Percentiles rank a stretch among this genome's conserved stretches.
Conservation (phyloP, 2,797 vertebrate genomes). For the Premnoplex brunnescens region DNA sequence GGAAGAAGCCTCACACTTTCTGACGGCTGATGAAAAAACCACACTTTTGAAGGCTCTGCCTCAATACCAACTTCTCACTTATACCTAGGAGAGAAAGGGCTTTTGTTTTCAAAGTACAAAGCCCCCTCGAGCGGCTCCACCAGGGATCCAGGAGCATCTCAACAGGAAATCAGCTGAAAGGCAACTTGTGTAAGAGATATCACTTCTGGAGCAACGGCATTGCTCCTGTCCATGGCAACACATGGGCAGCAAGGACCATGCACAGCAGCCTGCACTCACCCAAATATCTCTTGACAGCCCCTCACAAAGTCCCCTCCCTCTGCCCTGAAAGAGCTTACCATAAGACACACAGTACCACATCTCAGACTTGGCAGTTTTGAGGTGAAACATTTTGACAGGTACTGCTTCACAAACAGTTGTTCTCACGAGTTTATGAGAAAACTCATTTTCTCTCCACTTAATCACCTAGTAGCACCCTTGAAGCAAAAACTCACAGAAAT, state of each 20-base stretch:
- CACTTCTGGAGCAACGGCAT: neutral
- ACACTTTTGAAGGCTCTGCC: neutral
- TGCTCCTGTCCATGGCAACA: neutral
- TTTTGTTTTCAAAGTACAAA: neutral
- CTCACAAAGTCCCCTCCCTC: too few relatives aligned
- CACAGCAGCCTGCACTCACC: neutral
- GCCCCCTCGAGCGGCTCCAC: neutral
- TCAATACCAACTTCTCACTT: neutral
- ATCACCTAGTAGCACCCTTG: neutral
- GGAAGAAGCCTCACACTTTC: neutral
- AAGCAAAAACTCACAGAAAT: neutral
- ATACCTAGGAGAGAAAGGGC: neutral
- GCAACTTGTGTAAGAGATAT: neutral
- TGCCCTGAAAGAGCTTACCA: neutral
- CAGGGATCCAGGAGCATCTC: neutral
- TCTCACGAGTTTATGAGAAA: neutral
- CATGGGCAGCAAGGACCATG: accelerated
- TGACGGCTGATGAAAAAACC: neutral
- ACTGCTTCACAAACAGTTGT: neutral
- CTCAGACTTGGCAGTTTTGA: neutral
- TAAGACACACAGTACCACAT: neutral
- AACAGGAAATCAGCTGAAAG: neutral
- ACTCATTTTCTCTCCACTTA: neutral
- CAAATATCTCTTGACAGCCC: too few relatives aligned
- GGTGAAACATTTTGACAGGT: neutral